Percentiles rank a stretch among this genome's conserved stretches.
Conservation (phyloP, 1,140 invertebrate genomes). For the Nasonia longicornis region DNA sequence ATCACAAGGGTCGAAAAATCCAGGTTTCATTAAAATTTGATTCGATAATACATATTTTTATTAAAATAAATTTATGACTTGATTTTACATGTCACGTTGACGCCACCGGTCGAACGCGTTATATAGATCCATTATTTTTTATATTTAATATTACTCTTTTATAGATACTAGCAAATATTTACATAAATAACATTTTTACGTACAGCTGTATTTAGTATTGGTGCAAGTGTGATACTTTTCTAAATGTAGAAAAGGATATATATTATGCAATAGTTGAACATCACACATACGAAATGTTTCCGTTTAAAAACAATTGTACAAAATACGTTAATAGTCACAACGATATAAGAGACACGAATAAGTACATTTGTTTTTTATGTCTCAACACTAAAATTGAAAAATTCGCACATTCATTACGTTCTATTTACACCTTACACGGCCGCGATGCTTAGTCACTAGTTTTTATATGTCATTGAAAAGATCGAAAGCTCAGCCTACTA, state of each 20-base stretch:
- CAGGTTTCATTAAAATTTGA: not conserved
- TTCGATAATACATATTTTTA: constrained; percentile 43
- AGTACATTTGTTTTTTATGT: not conserved
- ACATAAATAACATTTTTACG: constrained; percentile 41
- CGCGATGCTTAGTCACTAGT: not conserved
- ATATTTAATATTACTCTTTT: constrained; percentile 30
- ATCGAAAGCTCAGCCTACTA: not conserved
- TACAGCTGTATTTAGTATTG: constrained; percentile 17
- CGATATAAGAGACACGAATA: constrained; percentile 16
- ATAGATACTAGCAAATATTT: constrained; percentile 32
- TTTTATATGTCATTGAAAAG: not conserved
- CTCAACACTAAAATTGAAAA: not conserved
- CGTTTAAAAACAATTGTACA: constrained; percentile 37
- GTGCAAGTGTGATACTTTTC: constrained; percentile 33
- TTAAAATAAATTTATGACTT: constrained; percentile 44
- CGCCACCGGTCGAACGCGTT: not conserved
- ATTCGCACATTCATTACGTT: constrained; percentile 22
- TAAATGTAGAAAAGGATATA: constrained; percentile 21
- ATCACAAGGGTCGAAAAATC: constrained; percentile 5
- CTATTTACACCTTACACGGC: constrained; percentile 33
- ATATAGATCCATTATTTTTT: constrained; percentile 29
- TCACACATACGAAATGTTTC: constrained; percentile 11
- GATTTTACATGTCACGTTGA: constrained; percentile 31
- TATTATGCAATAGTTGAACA: constrained; percentile 4
- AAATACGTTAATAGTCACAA: constrained; percentile 27